A percentile compares a stretch with the other conserved stretches of the same genome.
Conservation (phyloP, 1,140 invertebrate genomes). For the Aphaenogaster ashmeadi region DNA sequence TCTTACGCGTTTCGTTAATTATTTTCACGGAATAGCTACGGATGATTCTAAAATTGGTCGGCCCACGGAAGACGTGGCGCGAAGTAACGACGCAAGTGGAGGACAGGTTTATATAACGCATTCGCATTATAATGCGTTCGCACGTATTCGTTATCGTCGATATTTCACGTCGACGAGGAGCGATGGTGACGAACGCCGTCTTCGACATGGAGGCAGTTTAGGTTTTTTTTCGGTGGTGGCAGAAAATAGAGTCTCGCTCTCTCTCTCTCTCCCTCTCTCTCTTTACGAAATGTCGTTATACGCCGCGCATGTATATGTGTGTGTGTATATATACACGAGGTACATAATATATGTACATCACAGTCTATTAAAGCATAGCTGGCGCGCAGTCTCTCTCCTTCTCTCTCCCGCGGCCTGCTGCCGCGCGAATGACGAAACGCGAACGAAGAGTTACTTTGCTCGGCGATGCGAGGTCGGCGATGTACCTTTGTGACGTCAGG, state of each 20-base stretch:
- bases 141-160: not conserved
- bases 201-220: not conserved
- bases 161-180: not conserved
- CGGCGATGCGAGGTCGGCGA: slow-evolving; percentile 82
- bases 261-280: not conserved
- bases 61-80: not conserved
- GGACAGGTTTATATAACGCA: not conserved
- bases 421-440: slow-evolving; percentile 77
- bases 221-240: slow-evolving; percentile 41
- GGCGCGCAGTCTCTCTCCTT: slow-evolving; percentile 12
- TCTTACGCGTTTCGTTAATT: slow-evolving; percentile 15
- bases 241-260: slow-evolving; percentile 41
- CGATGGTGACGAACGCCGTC: not conserved
- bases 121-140: not conserved
- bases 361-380: slow-evolving; percentile 56
- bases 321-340: not conserved
- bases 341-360: slow-evolving; percentile 35
- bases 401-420: slow-evolving; percentile 59
- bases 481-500: slow-evolving; percentile 85
- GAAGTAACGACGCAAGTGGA: not conserved
- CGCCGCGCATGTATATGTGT: not conserved
- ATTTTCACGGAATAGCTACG: not conserved
- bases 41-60: slow-evolving; percentile 9
- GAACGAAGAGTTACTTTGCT: slow-evolving; percentile 82
- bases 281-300: slow-evolving; percentile 49